A percentile compares a stretch with the other conserved stretches of the same genome.
phyloP scores from a whole-genome alignment of 35 echinoderm and acorn worm genomes.

The Eucidaris tribuloides region DNA sequence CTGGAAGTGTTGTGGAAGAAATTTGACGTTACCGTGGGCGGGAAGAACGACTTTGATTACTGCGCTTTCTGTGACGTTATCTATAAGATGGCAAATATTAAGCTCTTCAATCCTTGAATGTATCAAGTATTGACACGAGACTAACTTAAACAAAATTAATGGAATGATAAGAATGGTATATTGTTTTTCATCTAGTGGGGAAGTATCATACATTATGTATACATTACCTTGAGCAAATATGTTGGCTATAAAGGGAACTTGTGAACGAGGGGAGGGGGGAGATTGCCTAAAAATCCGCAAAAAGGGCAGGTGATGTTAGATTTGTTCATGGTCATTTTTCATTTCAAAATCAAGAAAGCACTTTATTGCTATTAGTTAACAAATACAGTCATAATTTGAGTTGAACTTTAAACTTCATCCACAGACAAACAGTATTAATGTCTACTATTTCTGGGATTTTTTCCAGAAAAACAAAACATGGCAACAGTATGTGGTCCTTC shows the following conservation, averaged over 20 bases:
- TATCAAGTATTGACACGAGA: background rate
- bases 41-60: constrained; percentile 86
- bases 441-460: background rate
- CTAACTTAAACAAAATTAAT: background rate
- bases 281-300: background rate
- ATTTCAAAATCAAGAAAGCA: background rate
- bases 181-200: background rate
- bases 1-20: constrained; percentile 83
- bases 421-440: background rate
- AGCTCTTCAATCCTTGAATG: constrained; percentile 73
- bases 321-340: background rate
- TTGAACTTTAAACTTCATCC: too few species aligned
- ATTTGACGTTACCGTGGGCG: constrained; percentile 90
- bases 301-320: background rate
- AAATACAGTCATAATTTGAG: background rate
- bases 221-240: background rate
- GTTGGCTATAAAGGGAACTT: background rate
- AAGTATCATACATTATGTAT: background rate
- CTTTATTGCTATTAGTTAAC: background rate
- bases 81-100: constrained; percentile 91
- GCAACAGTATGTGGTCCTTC: background rate
- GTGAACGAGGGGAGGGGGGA: background rate
- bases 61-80: constrained; percentile 88
- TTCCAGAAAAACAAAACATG: background rate
- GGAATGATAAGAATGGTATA: background rate